These are phyloP conservation scores for Cepaea nemoralis DNA, from an alignment of 1,140 invertebrate genomes.

Conservation along the genomic window DNA sequence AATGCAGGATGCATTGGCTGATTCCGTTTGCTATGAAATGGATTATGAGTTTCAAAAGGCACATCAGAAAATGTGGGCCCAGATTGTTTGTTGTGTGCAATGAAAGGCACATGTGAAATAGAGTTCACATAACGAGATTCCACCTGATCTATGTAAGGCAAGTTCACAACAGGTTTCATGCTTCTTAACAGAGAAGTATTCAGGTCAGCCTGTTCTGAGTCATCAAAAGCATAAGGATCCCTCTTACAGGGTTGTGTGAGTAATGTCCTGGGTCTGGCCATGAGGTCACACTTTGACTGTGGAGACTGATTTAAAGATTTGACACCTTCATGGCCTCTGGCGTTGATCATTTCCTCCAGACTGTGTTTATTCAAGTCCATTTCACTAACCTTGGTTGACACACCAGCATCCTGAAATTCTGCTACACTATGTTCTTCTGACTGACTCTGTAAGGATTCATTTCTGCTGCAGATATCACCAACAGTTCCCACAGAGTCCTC, in stretches of 20 bases:
- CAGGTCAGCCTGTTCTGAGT: background rate
- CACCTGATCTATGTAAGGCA: background rate
- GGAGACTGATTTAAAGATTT: background rate
- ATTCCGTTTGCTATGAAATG: too few species aligned
- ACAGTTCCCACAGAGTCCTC: background rate
- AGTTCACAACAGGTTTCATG: background rate
- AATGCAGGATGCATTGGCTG: too few species aligned
- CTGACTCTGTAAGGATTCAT: background rate
- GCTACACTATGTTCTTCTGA: too few species aligned
- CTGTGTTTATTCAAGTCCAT: background rate
- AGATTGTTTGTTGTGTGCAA: too few species aligned
- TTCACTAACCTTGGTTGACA: background rate
- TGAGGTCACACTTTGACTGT: background rate
- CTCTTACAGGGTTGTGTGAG: background rate
- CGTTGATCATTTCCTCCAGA: too few species aligned
- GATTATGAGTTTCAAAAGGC: too few species aligned
- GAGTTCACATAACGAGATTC: too few species aligned
- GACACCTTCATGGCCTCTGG: background rate
- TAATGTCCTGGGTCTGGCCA: background rate
- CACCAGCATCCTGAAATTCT: too few species aligned
- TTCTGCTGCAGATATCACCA: background rate
- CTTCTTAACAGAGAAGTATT: background rate
- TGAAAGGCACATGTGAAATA: too few species aligned
- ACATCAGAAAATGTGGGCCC: too few species aligned
- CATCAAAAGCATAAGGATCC: conserved; percentile 28